Evolutionary conservation across 2,113 vertebrate genomes (phyloP).

Genomic region (Charina bottae): DNA sequence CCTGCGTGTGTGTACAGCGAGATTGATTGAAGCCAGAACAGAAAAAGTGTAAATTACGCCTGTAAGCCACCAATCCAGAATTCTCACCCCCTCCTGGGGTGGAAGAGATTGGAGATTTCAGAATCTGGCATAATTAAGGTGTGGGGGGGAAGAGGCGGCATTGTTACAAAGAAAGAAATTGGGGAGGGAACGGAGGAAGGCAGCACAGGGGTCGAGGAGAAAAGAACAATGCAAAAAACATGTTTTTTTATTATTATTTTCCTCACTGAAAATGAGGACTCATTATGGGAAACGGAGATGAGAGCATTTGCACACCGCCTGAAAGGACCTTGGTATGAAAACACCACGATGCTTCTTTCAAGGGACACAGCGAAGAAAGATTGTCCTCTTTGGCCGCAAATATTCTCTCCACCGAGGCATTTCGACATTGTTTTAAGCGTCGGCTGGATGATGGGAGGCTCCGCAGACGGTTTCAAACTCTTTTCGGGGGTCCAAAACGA

Average conservation of each 20-base stretch:
- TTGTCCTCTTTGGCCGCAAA: neutral
- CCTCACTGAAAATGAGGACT: neutral
- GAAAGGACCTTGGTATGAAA: neutral
- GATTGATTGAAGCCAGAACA: slow-evolving; percentile 44
- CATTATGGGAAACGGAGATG: slow-evolving; percentile 1
- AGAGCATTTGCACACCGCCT: no score
- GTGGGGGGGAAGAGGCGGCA: neutral
- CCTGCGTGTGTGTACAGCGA: neutral
- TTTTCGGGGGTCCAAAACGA: no score
- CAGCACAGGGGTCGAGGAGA: neutral
- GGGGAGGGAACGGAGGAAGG: neutral
- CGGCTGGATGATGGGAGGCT: no score
- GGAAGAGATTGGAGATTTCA: slow-evolving; percentile 43
- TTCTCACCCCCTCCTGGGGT: neutral
- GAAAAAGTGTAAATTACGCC: slow-evolving; percentile 47
- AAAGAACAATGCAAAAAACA: neutral
- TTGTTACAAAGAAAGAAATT: slow-evolving; percentile 17
- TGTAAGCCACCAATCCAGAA: slow-evolving; percentile 34
- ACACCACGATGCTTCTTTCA: accelerated
- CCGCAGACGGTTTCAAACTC: no score
- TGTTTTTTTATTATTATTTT: slow-evolving; percentile 29
- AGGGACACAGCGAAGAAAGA: neutral
- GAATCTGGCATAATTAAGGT: slow-evolving; percentile 52
- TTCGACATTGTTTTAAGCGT: no score
- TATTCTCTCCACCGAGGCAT: no score